A percentile compares a stretch with the other conserved stretches of the same genome.
Evolutionary conservation across 2,113 vertebrate species (phyloP).

Genomic region (Thunnus maccoyii): DNA sequence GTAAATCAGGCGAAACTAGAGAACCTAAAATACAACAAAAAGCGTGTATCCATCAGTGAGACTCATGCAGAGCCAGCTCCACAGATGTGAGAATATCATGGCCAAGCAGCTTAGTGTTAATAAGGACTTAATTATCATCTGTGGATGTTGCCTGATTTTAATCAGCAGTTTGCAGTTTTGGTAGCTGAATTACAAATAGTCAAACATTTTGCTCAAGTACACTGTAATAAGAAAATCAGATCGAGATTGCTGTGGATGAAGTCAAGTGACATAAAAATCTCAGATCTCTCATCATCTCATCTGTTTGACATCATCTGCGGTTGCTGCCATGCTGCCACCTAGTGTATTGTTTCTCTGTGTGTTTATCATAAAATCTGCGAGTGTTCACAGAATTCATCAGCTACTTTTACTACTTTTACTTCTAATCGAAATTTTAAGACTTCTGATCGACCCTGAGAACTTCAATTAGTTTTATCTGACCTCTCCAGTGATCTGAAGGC

Average conservation of each 20-base stretch:
- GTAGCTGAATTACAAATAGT: conserved; percentile 11
- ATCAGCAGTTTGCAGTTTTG: conserved; percentile 24
- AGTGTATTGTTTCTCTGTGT: too few species aligned
- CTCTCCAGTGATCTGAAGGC: too few species aligned
- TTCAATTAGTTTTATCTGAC: too few species aligned
- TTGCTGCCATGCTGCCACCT: too few species aligned
- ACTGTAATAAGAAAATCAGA: conserved; percentile 20
- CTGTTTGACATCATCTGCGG: too few species aligned
- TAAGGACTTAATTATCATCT: conserved; percentile 26
- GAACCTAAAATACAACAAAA: conserved; percentile 10
- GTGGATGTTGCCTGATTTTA: conserved; percentile 17
- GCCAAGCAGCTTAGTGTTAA: conserved; percentile 30
- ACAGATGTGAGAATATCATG: conserved; percentile 23
- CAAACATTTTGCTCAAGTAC: background rate
- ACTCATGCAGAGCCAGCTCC: background rate
- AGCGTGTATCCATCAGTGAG: conserved; percentile 14
- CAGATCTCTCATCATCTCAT: too few species aligned
- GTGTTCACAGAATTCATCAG: too few species aligned
- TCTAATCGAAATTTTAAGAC: too few species aligned
- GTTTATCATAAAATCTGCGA: too few species aligned
- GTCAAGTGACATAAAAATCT: background rate
- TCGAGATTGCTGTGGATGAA: background rate
- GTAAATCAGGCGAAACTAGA: conserved; percentile 24
- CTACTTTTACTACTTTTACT: too few species aligned
- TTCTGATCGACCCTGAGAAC: too few species aligned